These are phyloP conservation scores for Harpalus rufipes DNA, from an alignment of 2,888 invertebrate genomes.

Conservation along the genomic window DNA sequence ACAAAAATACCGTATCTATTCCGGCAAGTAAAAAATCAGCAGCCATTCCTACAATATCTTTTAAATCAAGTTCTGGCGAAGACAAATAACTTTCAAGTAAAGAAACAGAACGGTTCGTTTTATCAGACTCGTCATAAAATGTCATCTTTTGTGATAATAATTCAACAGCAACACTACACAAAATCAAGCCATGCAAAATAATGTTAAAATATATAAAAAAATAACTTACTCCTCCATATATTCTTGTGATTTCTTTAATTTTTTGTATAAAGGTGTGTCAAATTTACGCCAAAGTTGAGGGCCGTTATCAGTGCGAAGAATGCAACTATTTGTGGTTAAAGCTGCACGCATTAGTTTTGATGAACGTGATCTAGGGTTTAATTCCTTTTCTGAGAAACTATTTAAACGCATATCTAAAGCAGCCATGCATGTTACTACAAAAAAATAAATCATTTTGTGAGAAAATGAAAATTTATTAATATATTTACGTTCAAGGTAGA, in stretches of 20 bases:
- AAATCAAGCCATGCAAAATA: constrained; percentile 16
- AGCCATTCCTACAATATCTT: constrained; percentile 90
- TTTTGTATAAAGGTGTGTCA: constrained; percentile 86
- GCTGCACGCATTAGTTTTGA: constrained; percentile 86
- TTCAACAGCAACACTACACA: constrained; percentile 82
- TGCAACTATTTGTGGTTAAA: constrained; percentile 85
- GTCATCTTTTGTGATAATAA: constrained; percentile 81
- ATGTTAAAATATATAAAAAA: not conserved
- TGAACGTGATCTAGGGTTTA: constrained; percentile 81
- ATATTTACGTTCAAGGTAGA: constrained; percentile 88
- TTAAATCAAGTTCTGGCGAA: constrained; percentile 84
- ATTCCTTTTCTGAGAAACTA: constrained; percentile 83
- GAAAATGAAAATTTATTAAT: constrained; percentile 3
- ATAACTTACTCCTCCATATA: constrained; percentile 83
- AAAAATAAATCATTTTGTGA: not conserved
- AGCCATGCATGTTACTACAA: constrained; percentile 86
- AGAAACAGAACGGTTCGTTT: constrained; percentile 75
- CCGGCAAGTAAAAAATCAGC: constrained; percentile 92
- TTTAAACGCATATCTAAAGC: constrained; percentile 85
- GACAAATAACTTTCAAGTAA: constrained; percentile 85
- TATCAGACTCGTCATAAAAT: constrained; percentile 76
- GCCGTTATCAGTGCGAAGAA: constrained; percentile 85
- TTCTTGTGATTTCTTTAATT: constrained; percentile 83
- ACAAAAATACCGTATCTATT: constrained; percentile 85
- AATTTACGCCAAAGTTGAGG: constrained; percentile 85